Conservation (phyloP, 2,888 invertebrate genomes). For the Choreutis nemorana region DNA sequence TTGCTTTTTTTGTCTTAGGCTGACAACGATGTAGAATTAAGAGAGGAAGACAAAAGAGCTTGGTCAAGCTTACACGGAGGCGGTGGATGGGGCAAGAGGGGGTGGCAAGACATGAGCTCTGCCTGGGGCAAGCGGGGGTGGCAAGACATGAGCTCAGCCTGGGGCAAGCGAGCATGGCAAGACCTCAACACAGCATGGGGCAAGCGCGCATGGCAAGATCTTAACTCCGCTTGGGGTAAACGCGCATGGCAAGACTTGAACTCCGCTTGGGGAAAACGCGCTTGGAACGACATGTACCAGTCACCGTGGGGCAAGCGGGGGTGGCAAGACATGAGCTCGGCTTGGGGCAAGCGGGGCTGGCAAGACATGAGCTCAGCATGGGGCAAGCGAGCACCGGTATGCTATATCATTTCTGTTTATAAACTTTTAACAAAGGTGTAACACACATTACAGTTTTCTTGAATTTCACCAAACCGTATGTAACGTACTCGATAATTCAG, state of each 20-base stretch:
- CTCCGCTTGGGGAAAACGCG: conserved; percentile 67
- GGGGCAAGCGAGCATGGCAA: conserved; percentile 70
- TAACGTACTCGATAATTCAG: no score
- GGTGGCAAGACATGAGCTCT: conserved; percentile 65
- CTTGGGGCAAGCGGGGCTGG: conserved; percentile 67
- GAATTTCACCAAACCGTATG: no score
- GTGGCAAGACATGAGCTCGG: conserved; percentile 51
- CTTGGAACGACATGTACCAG: conserved; percentile 64
- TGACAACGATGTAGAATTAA: conserved; percentile 50
- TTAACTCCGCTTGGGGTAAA: conserved; percentile 65
- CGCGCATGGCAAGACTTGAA: conserved; percentile 66
- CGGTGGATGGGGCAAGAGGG: conserved; percentile 67
- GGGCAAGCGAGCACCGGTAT: conserved; percentile 61
- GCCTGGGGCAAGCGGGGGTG: conserved; percentile 65
- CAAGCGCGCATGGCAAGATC: conserved; percentile 66
- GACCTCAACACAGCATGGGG: conserved; percentile 65
- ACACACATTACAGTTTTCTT: no score
- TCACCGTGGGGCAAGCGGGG: conserved; percentile 69
- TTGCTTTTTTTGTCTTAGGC: conserved; percentile 28
- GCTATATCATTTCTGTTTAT: no score
- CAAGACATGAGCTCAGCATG: conserved; percentile 55
- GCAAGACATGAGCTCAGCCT: conserved; percentile 54
- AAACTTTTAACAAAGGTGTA: no score
- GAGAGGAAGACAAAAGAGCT: conserved; percentile 68
- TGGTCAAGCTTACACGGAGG: conserved; percentile 67